Evolutionary conservation across 2,888 invertebrate species (phyloP).

Genomic region (Selenia dentaria): DNA sequence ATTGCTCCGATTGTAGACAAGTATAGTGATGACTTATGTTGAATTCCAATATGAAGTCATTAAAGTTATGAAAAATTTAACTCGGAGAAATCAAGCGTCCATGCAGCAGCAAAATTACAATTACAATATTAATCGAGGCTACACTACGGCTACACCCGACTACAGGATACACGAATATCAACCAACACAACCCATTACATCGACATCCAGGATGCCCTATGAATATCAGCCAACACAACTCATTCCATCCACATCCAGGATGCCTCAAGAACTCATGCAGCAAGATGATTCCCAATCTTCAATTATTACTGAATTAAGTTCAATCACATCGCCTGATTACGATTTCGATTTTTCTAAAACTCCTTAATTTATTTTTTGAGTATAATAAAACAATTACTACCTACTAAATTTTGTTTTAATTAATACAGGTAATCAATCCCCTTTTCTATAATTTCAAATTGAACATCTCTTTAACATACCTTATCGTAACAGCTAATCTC

Average conservation of each 20-base stretch:
- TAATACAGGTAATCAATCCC: constrained; percentile 27
- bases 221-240: constrained; percentile 17
- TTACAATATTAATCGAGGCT: constrained; percentile 6
- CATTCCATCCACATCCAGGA: constrained; percentile 29
- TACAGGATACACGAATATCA: constrained; percentile 14
- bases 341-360: constrained; percentile 35
- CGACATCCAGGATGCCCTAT: constrained; percentile 31
- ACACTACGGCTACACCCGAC: constrained; percentile 5
- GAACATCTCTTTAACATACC: too few relatives aligned
- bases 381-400: constrained; percentile 32
- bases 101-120: constrained; percentile 14
- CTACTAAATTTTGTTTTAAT: constrained; percentile 36
- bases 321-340: constrained; percentile 33
- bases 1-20: constrained; percentile 37
- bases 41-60: constrained; percentile 37
- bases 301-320: constrained; percentile 31
- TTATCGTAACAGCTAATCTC: constrained; percentile 13
- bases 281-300: constrained; percentile 37
- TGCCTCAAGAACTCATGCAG: constrained; percentile 33
- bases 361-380: constrained; percentile 35
- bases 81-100: constrained; percentile 18
- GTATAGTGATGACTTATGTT: constrained; percentile 36
- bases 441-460: too few relatives aligned
- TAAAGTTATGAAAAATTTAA: constrained; percentile 36
- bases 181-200: background rate